Evolutionary conservation across 2,113 vertebrate species (phyloP), one percentile per base, ranked within the genome.

Genomic region (Colaptes auratus): DNA sequence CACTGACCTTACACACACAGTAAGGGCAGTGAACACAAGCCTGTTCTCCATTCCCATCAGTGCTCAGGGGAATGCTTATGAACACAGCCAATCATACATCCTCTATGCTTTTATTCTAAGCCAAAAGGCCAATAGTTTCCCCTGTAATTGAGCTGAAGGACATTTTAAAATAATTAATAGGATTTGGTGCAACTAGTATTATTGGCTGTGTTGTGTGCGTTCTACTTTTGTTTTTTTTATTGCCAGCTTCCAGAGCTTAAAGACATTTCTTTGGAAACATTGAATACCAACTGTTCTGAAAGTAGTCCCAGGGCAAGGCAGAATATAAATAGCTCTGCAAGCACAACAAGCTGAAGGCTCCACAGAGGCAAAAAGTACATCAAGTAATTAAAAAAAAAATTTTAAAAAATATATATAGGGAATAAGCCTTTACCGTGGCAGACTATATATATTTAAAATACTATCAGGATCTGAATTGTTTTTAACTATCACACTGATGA

Each of bases 151-250:
- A 84, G 73, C 82, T 76, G 91, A 93, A 95, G 88, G 83, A 90
- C 56, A 86, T 81, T 90, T 91, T 4, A 95, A 95, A 95, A 94
- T 96, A 95, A 95, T 94, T 91, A 92, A 95, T 72, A 94, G 91
- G 82, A 88, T 33, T 94, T 82, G 36, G 79, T 95, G 69, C 84
- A 91, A 88, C 53, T 83, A 61, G 82, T 33, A 75, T 83, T 95
- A 93, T 91, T 95, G 90, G 82, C 91, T 93, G 73, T 88, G 33
- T 50, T 78, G 63, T 83, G 58, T 84, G 59, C 50, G 7, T 91
- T 90, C 70, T 84, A 65, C 28, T 52, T 52, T 52, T 50, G n/a
- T n/a, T 52, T 65, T 93, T 95, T 95, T 94, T 93, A 93, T 92
- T 95, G 77, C 55, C 80, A 73, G 36, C 76, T 91, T 83, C 69